These are phyloP conservation scores for Corvus cornix DNA, from an alignment of 2,113 vertebrate genomes.

Conservation along the genomic window DNA sequence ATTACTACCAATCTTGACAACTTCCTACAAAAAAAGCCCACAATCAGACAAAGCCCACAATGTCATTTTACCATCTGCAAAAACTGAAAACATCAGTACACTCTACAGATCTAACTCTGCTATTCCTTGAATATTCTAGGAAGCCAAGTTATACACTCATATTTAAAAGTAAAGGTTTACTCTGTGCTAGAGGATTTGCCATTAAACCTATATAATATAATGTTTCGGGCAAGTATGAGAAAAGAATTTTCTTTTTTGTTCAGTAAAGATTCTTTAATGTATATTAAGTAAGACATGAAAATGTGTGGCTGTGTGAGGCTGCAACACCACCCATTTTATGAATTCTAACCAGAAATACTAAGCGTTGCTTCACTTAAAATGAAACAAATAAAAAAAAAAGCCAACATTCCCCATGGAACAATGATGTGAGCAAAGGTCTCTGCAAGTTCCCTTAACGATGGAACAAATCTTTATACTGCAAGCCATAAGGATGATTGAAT, in stretches of 20 bases:
- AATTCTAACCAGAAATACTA: neutral
- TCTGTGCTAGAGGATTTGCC: neutral
- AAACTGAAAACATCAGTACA: neutral
- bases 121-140: neutral
- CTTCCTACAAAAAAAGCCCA: neutral
- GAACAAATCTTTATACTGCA: slow-evolving; percentile 22
- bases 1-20: neutral
- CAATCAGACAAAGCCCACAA: neutral
- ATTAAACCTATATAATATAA: neutral
- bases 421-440: slow-evolving; percentile 9
- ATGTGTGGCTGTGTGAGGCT: neutral
- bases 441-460: neutral
- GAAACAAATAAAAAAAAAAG: neutral
- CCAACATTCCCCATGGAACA: neutral
- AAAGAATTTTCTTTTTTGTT: neutral
- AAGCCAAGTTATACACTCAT: neutral
- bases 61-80: neutral
- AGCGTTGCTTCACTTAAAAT: neutral
- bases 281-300: neutral
- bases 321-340: neutral
- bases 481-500: slow-evolving; percentile 13
- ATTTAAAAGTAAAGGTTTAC: neutral
- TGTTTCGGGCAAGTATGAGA: neutral
- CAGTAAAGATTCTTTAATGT: neutral
- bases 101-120: neutral